A percentile compares a stretch with the other conserved stretches of the same genome.
Evolutionary conservation across 2,888 invertebrate genomes (phyloP).

Genomic region (Spialia ferax): DNA sequence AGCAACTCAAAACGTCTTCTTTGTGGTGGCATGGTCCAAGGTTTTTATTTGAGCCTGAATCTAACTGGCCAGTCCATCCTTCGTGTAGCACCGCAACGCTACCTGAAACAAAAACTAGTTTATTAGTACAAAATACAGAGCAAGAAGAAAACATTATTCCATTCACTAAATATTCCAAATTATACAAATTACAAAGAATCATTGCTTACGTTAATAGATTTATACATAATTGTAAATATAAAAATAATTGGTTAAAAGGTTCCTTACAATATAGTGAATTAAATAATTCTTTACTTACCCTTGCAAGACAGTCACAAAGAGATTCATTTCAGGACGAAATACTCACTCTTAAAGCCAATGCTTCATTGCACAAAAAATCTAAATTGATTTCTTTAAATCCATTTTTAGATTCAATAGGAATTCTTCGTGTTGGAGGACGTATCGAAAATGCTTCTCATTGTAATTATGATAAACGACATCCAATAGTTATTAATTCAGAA

Average conservation of each 20-base stretch:
- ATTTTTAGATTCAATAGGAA: background rate
- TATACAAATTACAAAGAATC: slow-evolving; percentile 29
- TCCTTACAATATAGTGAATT: slow-evolving; percentile 28
- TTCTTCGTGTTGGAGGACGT: slow-evolving; percentile 15
- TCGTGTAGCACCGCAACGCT: background rate
- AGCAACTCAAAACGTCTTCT: background rate
- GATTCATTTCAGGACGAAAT: slow-evolving; percentile 29
- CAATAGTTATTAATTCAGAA: background rate
- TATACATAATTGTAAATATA: slow-evolving; percentile 30
- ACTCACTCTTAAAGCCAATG: background rate
- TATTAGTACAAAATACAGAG: slow-evolving; percentile 4
- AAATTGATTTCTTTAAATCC: background rate
- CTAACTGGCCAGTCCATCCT: background rate
- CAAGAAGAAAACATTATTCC: background rate
- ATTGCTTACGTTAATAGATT: slow-evolving; percentile 30
- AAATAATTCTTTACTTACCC: slow-evolving; percentile 21
- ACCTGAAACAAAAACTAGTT: background rate
- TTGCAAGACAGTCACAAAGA: slow-evolving; percentile 24
- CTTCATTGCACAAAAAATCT: slow-evolving; percentile 9
- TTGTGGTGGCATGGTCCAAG: background rate
- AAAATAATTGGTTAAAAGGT: slow-evolving; percentile 14
- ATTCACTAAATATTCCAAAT: slow-evolving; percentile 2
- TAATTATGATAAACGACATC: slow-evolving; percentile 15
- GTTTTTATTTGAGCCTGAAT: background rate
- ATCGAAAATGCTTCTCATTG: background rate